Conservation (phyloP, 2,797 vertebrate genomes). For the Sternarchorhynchus goeldii region DNA sequence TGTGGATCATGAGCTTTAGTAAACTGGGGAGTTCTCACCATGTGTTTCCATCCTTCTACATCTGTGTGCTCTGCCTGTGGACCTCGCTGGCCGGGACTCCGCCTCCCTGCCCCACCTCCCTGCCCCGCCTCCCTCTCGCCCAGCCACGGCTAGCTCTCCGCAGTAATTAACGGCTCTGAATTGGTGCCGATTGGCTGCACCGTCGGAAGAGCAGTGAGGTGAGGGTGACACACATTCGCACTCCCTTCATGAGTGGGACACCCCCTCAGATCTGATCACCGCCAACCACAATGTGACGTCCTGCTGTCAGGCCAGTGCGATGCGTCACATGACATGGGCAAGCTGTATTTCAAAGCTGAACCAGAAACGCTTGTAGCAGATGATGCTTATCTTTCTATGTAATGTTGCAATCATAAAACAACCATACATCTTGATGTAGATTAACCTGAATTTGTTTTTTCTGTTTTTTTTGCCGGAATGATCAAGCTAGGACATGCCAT, state of each 20-base stretch:
- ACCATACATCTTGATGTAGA: too few relatives aligned
- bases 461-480: too few relatives aligned
- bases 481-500: too few relatives aligned
- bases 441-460: too few relatives aligned
- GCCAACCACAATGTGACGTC: conserved; percentile 11
- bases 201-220: conserved; percentile 69
- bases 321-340: background rate
- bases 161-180: conserved; percentile 68
- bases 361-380: too few relatives aligned
- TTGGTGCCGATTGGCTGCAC: conserved; percentile 58
- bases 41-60: conserved; percentile 26
- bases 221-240: conserved; percentile 56
- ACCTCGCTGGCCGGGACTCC: conserved; percentile 23
- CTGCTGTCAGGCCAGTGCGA: background rate
- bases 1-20: conserved; percentile 19
- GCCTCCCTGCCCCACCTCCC: background rate
- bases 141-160: conserved; percentile 68
- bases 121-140: conserved; percentile 38
- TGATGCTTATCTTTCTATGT: too few relatives aligned
- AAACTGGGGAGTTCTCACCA: conserved; percentile 18
- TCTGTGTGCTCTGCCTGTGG: conserved; percentile 22
- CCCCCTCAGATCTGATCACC: conserved; percentile 29
- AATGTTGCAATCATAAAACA: too few relatives aligned
- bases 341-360: too few relatives aligned
- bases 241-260: conserved; percentile 27